phyloP scores from a whole-genome alignment of 2,113 vertebrate genomes.

The Oceanites oceanicus region DNA sequence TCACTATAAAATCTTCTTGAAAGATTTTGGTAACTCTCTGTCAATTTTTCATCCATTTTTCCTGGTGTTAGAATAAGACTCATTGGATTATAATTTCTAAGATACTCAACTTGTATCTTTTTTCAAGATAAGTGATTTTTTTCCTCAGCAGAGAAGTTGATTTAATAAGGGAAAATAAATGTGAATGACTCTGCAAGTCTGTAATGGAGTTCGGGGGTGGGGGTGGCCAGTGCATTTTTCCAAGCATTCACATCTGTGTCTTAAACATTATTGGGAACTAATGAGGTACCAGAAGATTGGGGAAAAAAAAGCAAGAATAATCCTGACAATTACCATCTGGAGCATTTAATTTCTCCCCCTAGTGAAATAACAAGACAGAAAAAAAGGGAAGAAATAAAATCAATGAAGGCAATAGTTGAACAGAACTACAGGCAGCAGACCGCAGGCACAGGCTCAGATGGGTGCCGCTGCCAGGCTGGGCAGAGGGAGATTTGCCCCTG shows the following conservation, averaged over 20 bases:
- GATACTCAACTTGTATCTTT: neutral
- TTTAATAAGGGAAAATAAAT: slow-evolving; percentile 11
- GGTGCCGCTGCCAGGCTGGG: neutral
- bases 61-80: neutral
- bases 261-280: neutral
- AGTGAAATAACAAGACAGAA: neutral
- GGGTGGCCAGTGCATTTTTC: neutral
- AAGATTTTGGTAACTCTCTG: neutral
- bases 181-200: slow-evolving; percentile 14
- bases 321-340: neutral
- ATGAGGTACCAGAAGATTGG: neutral
- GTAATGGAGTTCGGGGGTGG: neutral
- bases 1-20: neutral
- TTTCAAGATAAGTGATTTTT: neutral
- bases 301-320: neutral
- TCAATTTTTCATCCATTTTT: neutral
- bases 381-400: neutral
- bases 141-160: neutral
- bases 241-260: neutral
- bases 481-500: neutral
- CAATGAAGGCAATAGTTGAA: neutral
- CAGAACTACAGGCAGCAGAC: neutral
- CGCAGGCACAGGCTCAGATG: neutral
- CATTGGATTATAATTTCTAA: neutral
- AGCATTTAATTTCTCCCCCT: neutral